Conservation (phyloP, 2,113 vertebrate species). For the Rhabdomys dilectus region DNA sequence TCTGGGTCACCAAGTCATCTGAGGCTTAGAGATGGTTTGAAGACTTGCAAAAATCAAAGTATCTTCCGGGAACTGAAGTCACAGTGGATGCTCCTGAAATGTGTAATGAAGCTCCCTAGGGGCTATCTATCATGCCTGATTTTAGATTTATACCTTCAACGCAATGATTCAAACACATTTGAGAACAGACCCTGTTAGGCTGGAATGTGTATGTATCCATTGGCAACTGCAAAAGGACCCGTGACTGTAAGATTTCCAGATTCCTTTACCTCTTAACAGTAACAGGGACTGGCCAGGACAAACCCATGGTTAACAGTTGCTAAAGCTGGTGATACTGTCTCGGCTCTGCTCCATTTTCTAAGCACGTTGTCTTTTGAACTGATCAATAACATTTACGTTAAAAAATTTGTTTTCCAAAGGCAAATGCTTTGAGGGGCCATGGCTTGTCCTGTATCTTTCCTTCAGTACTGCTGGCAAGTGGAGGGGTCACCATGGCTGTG, state of each 20-base stretch:
- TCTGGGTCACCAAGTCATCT: not conserved
- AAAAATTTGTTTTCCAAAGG: slow-evolving; percentile 14
- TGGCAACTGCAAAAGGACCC: not conserved
- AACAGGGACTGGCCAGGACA: not conserved
- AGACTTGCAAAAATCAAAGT: not conserved
- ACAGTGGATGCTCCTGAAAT: slow-evolving; percentile 5
- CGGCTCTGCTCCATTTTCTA: slow-evolving; percentile 22
- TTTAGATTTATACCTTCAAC: not conserved
- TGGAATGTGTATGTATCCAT: slow-evolving; percentile 17
- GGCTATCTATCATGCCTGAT: not conserved
- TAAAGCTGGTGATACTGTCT: not conserved
- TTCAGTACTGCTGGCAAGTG: not conserved
- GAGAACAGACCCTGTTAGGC: not conserved
- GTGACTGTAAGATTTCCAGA: not conserved
- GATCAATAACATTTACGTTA: slow-evolving; percentile 39
- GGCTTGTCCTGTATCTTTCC: not conserved
- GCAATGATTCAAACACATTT: not conserved
- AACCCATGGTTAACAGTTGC: not conserved
- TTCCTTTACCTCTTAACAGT: slow-evolving; percentile 18
- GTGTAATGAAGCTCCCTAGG: not conserved
- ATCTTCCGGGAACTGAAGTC: not conserved
- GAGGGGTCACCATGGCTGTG: slow-evolving; percentile 76
- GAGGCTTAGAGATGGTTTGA: not conserved
- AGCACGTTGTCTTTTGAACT: slow-evolving; percentile 5
- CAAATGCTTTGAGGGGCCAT: slow-evolving; percentile 38